Base-by-base conservation (phyloP, 2,797 vertebrate genomes). In the Catharus ustulatus region DNA sequence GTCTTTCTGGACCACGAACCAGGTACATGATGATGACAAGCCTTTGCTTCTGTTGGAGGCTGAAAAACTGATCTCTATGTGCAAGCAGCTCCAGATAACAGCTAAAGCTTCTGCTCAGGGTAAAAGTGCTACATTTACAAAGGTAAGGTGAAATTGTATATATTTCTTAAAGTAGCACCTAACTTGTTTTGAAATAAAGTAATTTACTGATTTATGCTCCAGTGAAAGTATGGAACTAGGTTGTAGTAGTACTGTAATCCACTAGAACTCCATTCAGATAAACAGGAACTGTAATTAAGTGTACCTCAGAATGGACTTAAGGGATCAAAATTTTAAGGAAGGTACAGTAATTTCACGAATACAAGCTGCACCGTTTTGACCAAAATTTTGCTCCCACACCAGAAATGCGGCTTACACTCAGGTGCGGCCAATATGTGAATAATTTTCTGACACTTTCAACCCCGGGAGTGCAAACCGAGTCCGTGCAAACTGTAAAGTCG, bases 51-150 rank as follows among this genome's bases (percentile, higher is more conserved):
- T 98, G 72, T 90, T 98, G 95, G 99, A 99, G 98, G 98, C 98
- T 93, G 99, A 99, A 97, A 99, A 99, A 94, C 98, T 99, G 94
- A 94, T 98, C 94, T 97, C 98, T 23, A 76, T 98, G 7, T 99
- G 99, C 97, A 99, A 99, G 58, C 99, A 99, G 96, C 98, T 99
- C 77, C 99, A 99, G 96, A 96, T 98, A 91, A 98, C 98, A 81
- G 98, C 98, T 72, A 99, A 98, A 97, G 97, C 98, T 64, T 98
- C 98, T 36, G 98, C 98, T 75, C 99, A 99, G 97, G 99, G 98
- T 77, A 99, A 99, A 98, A 98, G 97, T 83, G 98, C 99, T 97
- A 99, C 98, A 91, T 99, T 99, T 97, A 98, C 98, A 94, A 99
- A 99, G 99, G 99, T 99, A 98, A 95, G 48, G 45, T 84, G 48